Percentiles rank a stretch among this genome's conserved stretches.
Conservation (phyloP, 1,140 invertebrate species). For the Neodiprion fabricii region DNA sequence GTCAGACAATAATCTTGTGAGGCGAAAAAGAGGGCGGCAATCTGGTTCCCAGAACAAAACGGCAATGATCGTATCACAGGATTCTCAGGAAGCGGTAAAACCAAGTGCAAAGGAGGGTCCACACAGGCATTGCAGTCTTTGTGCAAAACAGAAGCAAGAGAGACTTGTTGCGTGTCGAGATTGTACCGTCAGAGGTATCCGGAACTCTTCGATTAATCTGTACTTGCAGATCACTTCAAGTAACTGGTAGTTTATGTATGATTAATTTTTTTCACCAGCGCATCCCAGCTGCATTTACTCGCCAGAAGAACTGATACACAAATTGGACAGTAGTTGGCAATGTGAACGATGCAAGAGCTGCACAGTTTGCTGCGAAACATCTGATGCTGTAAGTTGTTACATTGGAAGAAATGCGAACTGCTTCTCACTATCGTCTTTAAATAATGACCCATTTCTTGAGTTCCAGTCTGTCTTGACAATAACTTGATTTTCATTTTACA, state of each 20-base stretch:
- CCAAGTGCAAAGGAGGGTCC: constrained; percentile 54
- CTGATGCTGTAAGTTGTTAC: constrained; percentile 68
- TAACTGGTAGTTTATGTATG: constrained; percentile 22
- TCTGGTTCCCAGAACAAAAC: constrained; percentile 66
- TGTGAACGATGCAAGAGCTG: constrained; percentile 77
- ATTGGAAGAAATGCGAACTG: constrained; percentile 9
- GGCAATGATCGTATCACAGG: constrained; percentile 38
- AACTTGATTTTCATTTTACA: constrained; percentile 24
- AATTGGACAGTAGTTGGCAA: constrained; percentile 74
- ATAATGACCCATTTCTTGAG: constrained; percentile 21
- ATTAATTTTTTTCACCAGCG: constrained; percentile 53
- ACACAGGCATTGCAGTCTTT: constrained; percentile 59
- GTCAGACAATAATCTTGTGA: constrained; percentile 76
- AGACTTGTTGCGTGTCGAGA: constrained; percentile 77
- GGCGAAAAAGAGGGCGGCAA: constrained; percentile 69
- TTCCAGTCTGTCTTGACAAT: no score
- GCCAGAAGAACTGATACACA: constrained; percentile 68
- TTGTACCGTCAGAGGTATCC: constrained; percentile 78
- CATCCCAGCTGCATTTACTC: constrained; percentile 71
- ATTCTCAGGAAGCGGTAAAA: constrained; percentile 50
- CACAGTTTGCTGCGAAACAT: constrained; percentile 73
- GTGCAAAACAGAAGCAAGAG: constrained; percentile 64
- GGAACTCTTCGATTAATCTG: constrained; percentile 20
- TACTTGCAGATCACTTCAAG: constrained; percentile 13
- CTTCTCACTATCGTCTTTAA: constrained; percentile 15